Evolutionary conservation across 2,888 invertebrate genomes (phyloP).

Genomic region (Brachypalpus laphriformis): DNA sequence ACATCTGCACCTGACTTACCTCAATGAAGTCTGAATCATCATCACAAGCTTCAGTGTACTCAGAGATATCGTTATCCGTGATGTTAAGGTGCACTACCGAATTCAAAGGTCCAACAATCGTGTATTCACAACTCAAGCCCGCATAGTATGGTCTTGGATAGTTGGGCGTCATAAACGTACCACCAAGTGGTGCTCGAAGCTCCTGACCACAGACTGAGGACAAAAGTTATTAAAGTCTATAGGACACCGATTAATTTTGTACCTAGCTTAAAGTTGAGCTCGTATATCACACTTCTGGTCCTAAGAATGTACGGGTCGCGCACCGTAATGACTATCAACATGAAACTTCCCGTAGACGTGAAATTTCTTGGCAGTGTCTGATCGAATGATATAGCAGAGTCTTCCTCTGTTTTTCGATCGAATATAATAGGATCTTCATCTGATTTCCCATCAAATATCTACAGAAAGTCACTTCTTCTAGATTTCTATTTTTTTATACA

Average conservation of each 20-base stretch:
- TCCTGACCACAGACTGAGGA: constrained; percentile 87
- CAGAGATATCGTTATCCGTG: constrained; percentile 84
- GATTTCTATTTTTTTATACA: no score
- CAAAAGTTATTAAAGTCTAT: no score
- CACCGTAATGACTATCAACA: constrained; percentile 80
- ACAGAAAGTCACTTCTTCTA: no score
- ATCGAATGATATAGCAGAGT: constrained; percentile 92
- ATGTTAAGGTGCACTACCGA: constrained; percentile 87
- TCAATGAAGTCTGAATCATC: constrained; percentile 83
- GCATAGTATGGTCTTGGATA: constrained; percentile 89
- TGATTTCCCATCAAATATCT: constrained; percentile 88
- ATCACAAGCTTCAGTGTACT: constrained; percentile 82
- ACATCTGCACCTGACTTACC: constrained; percentile 76
- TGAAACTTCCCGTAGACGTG: constrained; percentile 84
- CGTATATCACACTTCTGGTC: constrained; percentile 41
- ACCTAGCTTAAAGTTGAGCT: constrained; percentile 77
- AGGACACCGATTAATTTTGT: not conserved
- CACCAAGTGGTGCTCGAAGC: constrained; percentile 85
- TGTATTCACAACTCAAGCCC: constrained; percentile 87
- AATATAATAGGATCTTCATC: constrained; percentile 86
- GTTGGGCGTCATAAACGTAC: constrained; percentile 87
- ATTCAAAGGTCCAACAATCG: constrained; percentile 86
- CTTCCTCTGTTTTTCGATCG: no score
- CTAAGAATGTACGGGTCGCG: not conserved
- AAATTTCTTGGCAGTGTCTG: constrained; percentile 84